Conservation (phyloP, 2,888 invertebrate genomes). For the Oxystoma pomonae region DNA sequence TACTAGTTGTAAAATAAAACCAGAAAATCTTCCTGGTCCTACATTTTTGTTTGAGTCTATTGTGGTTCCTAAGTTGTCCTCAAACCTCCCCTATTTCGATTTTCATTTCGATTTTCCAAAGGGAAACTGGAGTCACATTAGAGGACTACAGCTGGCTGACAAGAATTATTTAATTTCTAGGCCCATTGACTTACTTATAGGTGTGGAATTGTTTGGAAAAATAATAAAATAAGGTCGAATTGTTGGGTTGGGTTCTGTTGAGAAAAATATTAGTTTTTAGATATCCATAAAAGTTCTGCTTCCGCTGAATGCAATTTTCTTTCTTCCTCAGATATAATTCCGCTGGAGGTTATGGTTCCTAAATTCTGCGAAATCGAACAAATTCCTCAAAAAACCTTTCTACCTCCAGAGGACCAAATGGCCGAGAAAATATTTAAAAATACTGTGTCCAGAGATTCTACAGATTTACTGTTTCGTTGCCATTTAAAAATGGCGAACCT, state of each 20-base stretch:
- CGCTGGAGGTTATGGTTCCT: conserved; percentile 4
- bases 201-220: neutral
- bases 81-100: no score
- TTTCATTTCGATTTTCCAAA: neutral
- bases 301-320: neutral
- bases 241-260: neutral
- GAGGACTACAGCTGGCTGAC: neutral
- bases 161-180: neutral
- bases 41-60: neutral
- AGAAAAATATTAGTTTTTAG: neutral
- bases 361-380: conserved; percentile 15
- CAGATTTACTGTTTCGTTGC: no score
- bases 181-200: neutral
- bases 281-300: neutral
- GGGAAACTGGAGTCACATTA: neutral
- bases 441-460: no score
- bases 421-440: neutral
- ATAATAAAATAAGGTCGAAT: neutral
- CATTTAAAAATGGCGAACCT: no score
- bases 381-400: conserved; percentile 1
- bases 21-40: no score
- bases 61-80: neutral
- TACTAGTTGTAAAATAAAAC: no score
- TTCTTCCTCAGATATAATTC: neutral
- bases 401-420: conserved; percentile 1